Evolutionary conservation across 2,888 invertebrate genomes (phyloP).

Genomic region (Heliconius charithonia): DNA sequence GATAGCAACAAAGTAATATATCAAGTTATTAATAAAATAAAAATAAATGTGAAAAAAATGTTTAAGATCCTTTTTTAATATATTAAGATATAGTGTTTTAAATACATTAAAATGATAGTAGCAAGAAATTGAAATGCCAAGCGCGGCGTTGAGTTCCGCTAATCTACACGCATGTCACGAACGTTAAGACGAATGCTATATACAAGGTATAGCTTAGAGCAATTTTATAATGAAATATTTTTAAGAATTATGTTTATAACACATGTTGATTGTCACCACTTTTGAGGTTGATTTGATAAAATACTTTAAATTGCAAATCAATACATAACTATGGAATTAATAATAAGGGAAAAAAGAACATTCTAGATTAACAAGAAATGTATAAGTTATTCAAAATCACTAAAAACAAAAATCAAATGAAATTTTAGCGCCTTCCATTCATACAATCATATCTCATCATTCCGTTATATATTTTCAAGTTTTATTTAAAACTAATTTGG

Average conservation of each 20-base stretch:
- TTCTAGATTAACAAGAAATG: not conserved
- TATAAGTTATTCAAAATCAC: not conserved
- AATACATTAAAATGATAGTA: not conserved
- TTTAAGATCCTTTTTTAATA: too few species aligned
- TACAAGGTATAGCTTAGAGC: not conserved
- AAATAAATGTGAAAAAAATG: too few species aligned
- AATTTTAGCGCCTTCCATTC: not conserved
- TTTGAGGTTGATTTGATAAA: not conserved
- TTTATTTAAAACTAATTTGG: slow-evolving; percentile 39
- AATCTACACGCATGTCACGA: not conserved
- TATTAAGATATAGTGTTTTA: not conserved
- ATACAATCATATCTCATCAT: not conserved
- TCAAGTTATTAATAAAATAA: too few species aligned
- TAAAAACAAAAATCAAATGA: not conserved
- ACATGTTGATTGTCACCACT: not conserved
- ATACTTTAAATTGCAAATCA: not conserved
- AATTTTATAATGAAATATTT: not conserved
- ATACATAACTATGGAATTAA: not conserved
- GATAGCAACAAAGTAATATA: too few species aligned
- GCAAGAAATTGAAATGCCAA: not conserved
- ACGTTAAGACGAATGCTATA: not conserved
- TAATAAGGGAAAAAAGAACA: not conserved
- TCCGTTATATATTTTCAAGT: slow-evolving; percentile 23
- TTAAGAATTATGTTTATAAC: not conserved
- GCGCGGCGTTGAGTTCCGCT: not conserved